phyloP scores from a whole-genome alignment of 1,140 invertebrate genomes.

The Heliconius hewitsoni region DNA sequence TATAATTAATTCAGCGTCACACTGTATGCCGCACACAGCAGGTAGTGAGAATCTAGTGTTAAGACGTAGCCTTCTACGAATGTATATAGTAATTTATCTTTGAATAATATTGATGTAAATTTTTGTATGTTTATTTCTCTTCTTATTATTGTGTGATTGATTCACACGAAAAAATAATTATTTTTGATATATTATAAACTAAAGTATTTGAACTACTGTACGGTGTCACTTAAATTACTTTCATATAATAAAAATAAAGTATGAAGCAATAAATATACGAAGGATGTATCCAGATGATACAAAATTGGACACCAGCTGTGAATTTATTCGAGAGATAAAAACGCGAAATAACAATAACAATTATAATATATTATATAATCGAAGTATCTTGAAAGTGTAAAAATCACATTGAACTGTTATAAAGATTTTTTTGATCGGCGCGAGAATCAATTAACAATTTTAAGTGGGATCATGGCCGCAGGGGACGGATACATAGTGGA shows the following conservation, averaged over 20 bases:
- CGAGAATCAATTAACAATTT: neutral
- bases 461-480: no score
- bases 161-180: no score
- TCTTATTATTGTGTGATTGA: no score
- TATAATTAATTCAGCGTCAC: no score
- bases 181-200: neutral
- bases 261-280: neutral
- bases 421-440: neutral
- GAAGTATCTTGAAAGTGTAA: neutral
- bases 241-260: neutral
- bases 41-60: no score
- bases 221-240: neutral
- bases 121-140: neutral
- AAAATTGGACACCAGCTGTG: slow-evolving; percentile 9
- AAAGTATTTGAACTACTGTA: neutral
- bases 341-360: slow-evolving; percentile 3
- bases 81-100: neutral
- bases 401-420: neutral
- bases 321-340: slow-evolving; percentile 8
- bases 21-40: no score
- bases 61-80: neutral
- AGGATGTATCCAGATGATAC: neutral
- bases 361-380: slow-evolving; percentile 4
- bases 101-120: neutral
- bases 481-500: no score